These are phyloP conservation scores for Taeniopygia guttata DNA, from an alignment of 2,797 vertebrate species.

Conservation along the genomic window DNA sequence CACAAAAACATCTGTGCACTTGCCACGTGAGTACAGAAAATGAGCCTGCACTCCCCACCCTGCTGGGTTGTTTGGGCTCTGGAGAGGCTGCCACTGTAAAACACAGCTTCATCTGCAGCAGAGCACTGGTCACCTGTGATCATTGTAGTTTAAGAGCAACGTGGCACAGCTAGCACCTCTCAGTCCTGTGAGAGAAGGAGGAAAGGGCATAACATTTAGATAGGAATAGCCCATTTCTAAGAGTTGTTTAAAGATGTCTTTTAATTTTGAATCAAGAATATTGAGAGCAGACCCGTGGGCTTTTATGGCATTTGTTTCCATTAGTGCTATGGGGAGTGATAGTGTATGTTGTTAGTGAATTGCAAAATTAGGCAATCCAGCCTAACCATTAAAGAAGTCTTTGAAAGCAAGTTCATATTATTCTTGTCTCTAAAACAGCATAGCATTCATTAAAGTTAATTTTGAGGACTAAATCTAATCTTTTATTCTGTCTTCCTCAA, in stretches of 20 bases:
- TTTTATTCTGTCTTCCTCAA: neutral
- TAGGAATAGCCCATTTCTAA: neutral
- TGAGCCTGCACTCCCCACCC: neutral
- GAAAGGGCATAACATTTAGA: neutral
- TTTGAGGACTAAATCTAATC: neutral
- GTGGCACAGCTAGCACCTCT: neutral
- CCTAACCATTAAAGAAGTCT: neutral
- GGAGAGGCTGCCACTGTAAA: neutral
- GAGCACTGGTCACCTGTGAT: neutral
- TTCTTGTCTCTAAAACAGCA: neutral
- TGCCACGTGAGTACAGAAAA: conserved; percentile 84
- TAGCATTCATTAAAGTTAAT: conserved; percentile 9
- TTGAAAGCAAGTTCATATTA: neutral
- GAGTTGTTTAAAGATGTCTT: neutral
- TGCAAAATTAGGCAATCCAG: neutral
- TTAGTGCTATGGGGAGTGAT: neutral
- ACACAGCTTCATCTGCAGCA: neutral
- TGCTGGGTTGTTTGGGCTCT: neutral
- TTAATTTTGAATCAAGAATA: neutral
- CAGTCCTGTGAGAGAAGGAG: neutral
- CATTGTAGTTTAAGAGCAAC: neutral
- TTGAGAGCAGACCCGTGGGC: neutral
- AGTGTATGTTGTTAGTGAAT: neutral
- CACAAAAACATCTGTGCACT: conserved; percentile 98
- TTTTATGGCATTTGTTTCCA: neutral